phyloP scores from a whole-genome alignment of 2,888 invertebrate species.

The Drosophila hamatofila region DNA sequence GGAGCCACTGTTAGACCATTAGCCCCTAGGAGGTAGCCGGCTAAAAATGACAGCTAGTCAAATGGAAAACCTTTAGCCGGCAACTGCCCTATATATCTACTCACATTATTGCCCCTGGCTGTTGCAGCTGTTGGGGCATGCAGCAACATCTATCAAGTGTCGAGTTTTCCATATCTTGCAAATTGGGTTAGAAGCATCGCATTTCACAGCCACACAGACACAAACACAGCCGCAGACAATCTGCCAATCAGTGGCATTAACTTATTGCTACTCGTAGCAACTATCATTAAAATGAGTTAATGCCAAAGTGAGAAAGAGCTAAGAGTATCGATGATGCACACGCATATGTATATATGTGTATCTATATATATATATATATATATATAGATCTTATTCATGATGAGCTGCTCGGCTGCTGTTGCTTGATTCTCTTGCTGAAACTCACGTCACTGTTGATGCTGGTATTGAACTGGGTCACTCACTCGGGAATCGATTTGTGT shows the following conservation, averaged over 20 bases:
- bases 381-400: constrained; percentile 22
- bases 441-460: constrained; percentile 38
- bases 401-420: constrained; percentile 6
- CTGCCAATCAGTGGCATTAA: constrained; percentile 66
- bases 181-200: constrained; percentile 75
- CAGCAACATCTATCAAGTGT: constrained; percentile 38
- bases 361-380: background rate
- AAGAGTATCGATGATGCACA: constrained; percentile 48
- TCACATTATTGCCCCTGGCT: background rate
- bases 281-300: constrained; percentile 34
- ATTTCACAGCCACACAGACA: constrained; percentile 54
- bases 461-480: constrained; percentile 56
- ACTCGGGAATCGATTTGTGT: constrained; percentile 48
- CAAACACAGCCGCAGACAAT: constrained; percentile 43
- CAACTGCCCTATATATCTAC: constrained; percentile 27
- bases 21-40: constrained; percentile 20
- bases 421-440: constrained; percentile 19
- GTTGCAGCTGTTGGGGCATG: constrained; percentile 6
- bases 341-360: background rate
- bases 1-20: constrained; percentile 31
- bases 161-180: constrained; percentile 43
- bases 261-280: constrained; percentile 48
- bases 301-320: constrained; percentile 45
- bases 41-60: constrained; percentile 54
- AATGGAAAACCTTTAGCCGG: constrained; percentile 31